These are phyloP conservation scores for Odontophorus gujanensis DNA, from an alignment of 2,113 vertebrate species.

Conservation along the genomic window DNA sequence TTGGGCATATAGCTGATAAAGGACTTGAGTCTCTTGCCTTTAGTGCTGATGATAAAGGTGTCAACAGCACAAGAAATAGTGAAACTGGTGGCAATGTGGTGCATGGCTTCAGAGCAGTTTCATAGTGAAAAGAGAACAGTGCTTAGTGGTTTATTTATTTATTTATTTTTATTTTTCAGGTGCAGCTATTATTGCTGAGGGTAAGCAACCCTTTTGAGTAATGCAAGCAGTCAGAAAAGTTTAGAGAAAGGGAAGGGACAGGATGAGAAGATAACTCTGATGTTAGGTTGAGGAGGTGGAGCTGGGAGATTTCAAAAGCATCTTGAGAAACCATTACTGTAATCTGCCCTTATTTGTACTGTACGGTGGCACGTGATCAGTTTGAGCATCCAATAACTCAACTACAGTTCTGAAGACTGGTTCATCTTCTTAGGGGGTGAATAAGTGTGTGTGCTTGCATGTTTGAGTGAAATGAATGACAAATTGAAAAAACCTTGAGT, in stretches of 20 bases:
- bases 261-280: background rate
- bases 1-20: background rate
- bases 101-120: background rate
- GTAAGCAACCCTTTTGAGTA: background rate
- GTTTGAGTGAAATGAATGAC: background rate
- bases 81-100: background rate
- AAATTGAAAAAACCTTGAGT: background rate
- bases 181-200: background rate
- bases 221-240: background rate
- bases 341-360: background rate
- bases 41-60: background rate
- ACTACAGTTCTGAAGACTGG: background rate
- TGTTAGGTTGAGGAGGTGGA: background rate
- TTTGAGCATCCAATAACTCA: background rate
- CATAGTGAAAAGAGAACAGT: background rate
- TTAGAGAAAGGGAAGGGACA: background rate
- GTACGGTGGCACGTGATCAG: background rate
- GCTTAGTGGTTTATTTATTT: background rate
- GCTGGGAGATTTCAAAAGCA: background rate
- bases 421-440: background rate
- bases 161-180: background rate
- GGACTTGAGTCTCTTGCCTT: background rate
- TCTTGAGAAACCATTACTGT: rapidly evolving
- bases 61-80: background rate
- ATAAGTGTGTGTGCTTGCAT: background rate